These are phyloP conservation scores for Ambastaia sidthimunki DNA, from an alignment of 2,797 vertebrate genomes.

Conservation along the genomic window DNA sequence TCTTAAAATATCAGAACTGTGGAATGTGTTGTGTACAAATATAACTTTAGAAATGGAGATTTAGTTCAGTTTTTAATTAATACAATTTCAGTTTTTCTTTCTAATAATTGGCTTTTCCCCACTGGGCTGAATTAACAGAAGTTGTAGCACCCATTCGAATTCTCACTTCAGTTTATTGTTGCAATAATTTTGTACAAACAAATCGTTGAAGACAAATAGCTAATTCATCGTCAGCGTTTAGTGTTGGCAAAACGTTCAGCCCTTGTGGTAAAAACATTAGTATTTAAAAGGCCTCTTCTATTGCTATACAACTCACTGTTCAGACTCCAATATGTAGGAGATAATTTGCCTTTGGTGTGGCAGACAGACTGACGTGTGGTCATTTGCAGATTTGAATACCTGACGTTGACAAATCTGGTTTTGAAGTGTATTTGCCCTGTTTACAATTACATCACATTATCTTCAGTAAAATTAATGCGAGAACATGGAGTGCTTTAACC, in stretches of 20 bases:
- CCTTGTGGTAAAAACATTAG: constrained; percentile 63
- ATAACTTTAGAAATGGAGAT: too few species aligned
- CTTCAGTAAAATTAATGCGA: background rate
- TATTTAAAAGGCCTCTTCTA: constrained; percentile 59
- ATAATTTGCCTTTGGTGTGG: constrained; percentile 72
- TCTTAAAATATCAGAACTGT: constrained; percentile 5
- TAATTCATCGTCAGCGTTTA: constrained; percentile 63
- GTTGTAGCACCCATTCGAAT: constrained; percentile 70
- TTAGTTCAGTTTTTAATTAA: too few species aligned
- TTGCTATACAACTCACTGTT: constrained; percentile 66
- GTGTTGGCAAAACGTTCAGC: constrained; percentile 65
- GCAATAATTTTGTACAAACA: constrained; percentile 66
- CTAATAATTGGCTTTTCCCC: constrained; percentile 33
- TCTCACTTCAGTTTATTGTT: constrained; percentile 60
- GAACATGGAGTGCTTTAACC: constrained; percentile 14
- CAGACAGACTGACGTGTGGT: constrained; percentile 62
- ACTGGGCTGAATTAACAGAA: constrained; percentile 50
- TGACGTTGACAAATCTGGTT: constrained; percentile 27
- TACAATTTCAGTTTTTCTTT: background rate
- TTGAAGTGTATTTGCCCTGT: constrained; percentile 12
- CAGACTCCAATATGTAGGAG: constrained; percentile 65
- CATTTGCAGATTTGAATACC: constrained; percentile 6
- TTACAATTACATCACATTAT: background rate
- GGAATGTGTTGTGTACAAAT: background rate
- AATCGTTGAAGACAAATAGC: constrained; percentile 66